Conservation (phyloP, 2,888 invertebrate genomes). For the Acanthoscelides obtectus region DNA sequence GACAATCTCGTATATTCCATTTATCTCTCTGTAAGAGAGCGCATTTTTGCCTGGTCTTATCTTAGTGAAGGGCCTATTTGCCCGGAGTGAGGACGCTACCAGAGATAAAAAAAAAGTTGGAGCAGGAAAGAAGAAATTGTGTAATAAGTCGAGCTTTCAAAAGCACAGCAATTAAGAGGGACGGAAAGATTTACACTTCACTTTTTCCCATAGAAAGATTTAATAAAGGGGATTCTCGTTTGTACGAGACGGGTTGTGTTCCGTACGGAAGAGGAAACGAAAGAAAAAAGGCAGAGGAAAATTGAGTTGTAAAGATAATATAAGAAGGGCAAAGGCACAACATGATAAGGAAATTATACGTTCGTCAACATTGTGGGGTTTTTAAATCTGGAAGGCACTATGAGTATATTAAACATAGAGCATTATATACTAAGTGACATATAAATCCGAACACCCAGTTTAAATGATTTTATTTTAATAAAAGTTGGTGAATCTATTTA, state of each 20-base stretch:
- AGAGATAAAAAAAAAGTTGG: neutral
- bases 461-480: too few species aligned
- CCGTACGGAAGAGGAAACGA: neutral
- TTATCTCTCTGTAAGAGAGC: neutral
- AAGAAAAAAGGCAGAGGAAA: neutral
- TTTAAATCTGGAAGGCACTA: too few species aligned
- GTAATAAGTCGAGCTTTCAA: neutral
- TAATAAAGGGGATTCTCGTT: neutral
- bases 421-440: too few species aligned
- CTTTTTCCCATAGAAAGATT: neutral
- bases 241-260: neutral
- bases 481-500: too few species aligned
- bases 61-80: neutral
- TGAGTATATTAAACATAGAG: too few species aligned
- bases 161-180: neutral
- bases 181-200: neutral
- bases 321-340: neutral
- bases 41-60: neutral
- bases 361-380: too few species aligned
- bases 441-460: too few species aligned
- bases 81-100: neutral
- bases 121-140: neutral
- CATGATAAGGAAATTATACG: neutral
- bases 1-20: neutral
- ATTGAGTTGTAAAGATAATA: neutral